phyloP scores from a whole-genome alignment of 1,140 invertebrate species.

The Drosophila ercepeae region DNA sequence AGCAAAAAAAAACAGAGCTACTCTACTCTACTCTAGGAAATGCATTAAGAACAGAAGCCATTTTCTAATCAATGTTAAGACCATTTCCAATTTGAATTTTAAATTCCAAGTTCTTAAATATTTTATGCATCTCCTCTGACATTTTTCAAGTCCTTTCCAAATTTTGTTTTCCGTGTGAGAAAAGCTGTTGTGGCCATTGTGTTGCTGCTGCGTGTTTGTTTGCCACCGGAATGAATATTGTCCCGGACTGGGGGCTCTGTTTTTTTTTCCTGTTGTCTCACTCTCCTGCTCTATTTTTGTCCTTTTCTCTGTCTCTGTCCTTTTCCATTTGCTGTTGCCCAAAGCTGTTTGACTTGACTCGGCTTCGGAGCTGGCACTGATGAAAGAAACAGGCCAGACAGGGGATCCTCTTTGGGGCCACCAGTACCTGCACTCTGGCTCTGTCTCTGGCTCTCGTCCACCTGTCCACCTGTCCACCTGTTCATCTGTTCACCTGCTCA shows the following conservation, averaged over 20 bases:
- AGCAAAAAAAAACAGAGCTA: conserved; percentile 1
- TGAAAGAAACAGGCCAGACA: conserved; percentile 36
- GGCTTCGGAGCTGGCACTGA: conserved; percentile 42
- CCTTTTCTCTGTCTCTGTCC: conserved; percentile 19
- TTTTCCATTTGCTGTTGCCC: conserved; percentile 22
- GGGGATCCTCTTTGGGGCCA: conserved; percentile 9
- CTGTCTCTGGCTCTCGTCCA: no score
- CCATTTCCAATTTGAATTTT: not conserved
- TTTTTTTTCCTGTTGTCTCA: not conserved
- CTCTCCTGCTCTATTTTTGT: not conserved
- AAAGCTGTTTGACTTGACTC: conserved; percentile 72
- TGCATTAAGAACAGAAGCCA: no score
- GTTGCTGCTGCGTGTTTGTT: conserved; percentile 74
- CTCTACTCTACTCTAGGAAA: no score
- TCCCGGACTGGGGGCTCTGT: conserved; percentile 48
- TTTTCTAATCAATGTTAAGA: no score
- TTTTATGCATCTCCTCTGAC: not conserved
- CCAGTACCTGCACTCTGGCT: no score
- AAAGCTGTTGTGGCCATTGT: conserved; percentile 45
- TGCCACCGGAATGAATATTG: conserved; percentile 80
- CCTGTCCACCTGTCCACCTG: conserved; percentile 32
- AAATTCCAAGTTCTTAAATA: not conserved
- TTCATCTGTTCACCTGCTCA: conserved; percentile 28
- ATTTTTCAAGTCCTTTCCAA: not conserved
- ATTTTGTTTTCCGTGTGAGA: conserved; percentile 1